phyloP scores from a whole-genome alignment of 2,797 vertebrate species.

The Synanceia verrucosa region DNA sequence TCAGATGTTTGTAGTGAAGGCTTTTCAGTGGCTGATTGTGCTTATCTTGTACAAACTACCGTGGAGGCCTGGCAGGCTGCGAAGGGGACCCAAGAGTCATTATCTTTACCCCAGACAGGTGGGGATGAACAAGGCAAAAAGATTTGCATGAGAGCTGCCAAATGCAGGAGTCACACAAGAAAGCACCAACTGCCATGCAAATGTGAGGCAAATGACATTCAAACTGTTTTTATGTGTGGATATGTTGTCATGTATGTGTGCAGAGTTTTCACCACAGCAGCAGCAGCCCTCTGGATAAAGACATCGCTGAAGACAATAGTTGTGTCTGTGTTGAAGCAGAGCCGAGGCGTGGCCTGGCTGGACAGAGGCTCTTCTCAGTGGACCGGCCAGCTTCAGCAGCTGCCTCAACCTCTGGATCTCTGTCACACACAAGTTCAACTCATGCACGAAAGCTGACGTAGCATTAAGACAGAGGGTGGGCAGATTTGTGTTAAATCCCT shows the following conservation, averaged over 20 bases:
- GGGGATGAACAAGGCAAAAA: slow-evolving; percentile 25
- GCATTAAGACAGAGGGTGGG: slow-evolving; percentile 56
- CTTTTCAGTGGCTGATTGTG: slow-evolving; percentile 3
- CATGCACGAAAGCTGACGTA: slow-evolving; percentile 62
- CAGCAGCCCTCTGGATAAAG: slow-evolving; percentile 44
- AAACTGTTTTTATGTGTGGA: slow-evolving; percentile 47
- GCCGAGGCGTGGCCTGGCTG: slow-evolving; percentile 71
- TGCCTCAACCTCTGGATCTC: slow-evolving; percentile 72
- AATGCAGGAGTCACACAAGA: slow-evolving; percentile 59
- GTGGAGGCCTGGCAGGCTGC: not conserved
- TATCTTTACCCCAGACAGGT: slow-evolving; percentile 24
- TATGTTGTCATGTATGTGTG: not conserved
- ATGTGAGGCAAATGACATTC: slow-evolving; percentile 80
- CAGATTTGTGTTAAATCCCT: slow-evolving; percentile 64
- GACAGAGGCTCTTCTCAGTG: slow-evolving; percentile 79
- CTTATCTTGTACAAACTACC: slow-evolving; percentile 23
- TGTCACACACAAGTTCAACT: slow-evolving; percentile 53
- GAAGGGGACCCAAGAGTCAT: slow-evolving; percentile 19
- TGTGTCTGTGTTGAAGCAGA: slow-evolving; percentile 73
- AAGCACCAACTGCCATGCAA: slow-evolving; percentile 85
- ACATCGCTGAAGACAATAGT: slow-evolving; percentile 76
- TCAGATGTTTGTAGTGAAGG: not conserved
- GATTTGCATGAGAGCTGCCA: slow-evolving; percentile 74
- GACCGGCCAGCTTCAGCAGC: slow-evolving; percentile 66
- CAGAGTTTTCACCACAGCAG: slow-evolving; percentile 56